Evolutionary conservation across 2,113 vertebrate genomes (phyloP).

Genomic region (Jacana jacana): DNA sequence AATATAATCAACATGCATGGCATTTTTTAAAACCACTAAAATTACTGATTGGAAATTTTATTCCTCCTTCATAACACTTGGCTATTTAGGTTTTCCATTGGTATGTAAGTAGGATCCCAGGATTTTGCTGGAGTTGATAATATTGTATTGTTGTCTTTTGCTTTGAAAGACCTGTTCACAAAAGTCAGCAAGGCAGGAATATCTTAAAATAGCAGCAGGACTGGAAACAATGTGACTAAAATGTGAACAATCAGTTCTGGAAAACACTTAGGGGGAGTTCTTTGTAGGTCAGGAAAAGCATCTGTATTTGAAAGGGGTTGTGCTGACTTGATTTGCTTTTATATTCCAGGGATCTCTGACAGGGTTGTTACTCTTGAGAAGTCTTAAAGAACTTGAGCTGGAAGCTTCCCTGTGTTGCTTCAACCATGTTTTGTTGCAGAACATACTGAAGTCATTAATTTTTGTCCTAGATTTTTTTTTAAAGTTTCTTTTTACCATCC

Average conservation of each 20-base stretch:
- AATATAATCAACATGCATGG: not conserved
- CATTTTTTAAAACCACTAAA: constrained; percentile 7
- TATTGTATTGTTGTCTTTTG: not conserved
- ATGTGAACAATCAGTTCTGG: not conserved
- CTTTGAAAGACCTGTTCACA: not conserved
- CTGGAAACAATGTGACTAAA: not conserved
- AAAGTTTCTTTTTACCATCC: not conserved
- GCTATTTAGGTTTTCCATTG: not conserved
- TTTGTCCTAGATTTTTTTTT: not conserved
- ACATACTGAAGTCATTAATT: not conserved
- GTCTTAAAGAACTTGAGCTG: not conserved
- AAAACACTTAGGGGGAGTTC: not conserved
- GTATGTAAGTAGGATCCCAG: not conserved
- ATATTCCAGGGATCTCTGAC: not conserved
- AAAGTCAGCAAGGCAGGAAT: not conserved
- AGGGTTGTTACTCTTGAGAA: not conserved
- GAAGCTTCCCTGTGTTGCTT: not conserved
- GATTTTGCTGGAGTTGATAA: not conserved
- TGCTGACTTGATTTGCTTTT: not conserved
- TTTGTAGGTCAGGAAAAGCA: not conserved
- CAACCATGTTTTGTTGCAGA: not conserved
- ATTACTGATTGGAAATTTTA: not conserved
- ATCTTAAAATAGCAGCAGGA: not conserved
- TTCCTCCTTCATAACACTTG: not conserved
- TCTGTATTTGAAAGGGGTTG: not conserved